A percentile compares a stretch with the other conserved stretches of the same genome.
Conservation (phyloP, 2,113 vertebrate genomes). For the Cyprinodon variegatus region DNA sequence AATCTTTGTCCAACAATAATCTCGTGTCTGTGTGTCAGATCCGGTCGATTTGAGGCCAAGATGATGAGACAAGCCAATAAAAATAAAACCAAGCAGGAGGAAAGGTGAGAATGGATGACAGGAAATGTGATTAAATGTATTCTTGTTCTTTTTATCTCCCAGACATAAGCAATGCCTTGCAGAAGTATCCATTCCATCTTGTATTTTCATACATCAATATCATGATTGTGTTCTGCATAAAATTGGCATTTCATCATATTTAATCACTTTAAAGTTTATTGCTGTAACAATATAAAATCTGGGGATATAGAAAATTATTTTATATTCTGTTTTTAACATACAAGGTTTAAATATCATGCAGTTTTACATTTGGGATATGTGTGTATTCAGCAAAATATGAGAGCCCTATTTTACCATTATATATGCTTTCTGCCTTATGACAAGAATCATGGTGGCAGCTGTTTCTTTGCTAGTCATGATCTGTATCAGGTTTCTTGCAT, state of each 20-base stretch:
- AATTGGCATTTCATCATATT: too few relatives aligned
- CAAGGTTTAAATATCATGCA: too few relatives aligned
- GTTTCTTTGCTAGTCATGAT: slow-evolving; percentile 13
- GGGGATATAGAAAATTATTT: too few relatives aligned
- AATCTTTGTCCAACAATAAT: neutral
- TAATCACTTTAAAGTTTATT: too few relatives aligned
- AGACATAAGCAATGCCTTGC: too few relatives aligned
- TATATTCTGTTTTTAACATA: too few relatives aligned
- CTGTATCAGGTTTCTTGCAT: slow-evolving; percentile 10
- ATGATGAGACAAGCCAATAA: slow-evolving; percentile 81
- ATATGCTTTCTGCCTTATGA: neutral
- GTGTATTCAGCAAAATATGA: neutral
- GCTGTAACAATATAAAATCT: too few relatives aligned
- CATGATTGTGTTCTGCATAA: too few relatives aligned
- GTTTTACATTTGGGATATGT: neutral
- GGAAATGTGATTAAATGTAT: neutral
- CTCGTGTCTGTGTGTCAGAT: slow-evolving; percentile 54
- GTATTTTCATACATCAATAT: too few relatives aligned
- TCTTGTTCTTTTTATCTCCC: neutral
- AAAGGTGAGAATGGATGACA: slow-evolving; percentile 80
- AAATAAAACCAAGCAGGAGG: slow-evolving; percentile 85
- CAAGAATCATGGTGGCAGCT: neutral
- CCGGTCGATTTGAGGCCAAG: slow-evolving; percentile 77
- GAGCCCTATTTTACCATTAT: neutral
- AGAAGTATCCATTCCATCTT: too few relatives aligned